These are phyloP conservation scores for Psettodes erumei DNA, from an alignment of 2,113 vertebrate species.

Conservation along the genomic window DNA sequence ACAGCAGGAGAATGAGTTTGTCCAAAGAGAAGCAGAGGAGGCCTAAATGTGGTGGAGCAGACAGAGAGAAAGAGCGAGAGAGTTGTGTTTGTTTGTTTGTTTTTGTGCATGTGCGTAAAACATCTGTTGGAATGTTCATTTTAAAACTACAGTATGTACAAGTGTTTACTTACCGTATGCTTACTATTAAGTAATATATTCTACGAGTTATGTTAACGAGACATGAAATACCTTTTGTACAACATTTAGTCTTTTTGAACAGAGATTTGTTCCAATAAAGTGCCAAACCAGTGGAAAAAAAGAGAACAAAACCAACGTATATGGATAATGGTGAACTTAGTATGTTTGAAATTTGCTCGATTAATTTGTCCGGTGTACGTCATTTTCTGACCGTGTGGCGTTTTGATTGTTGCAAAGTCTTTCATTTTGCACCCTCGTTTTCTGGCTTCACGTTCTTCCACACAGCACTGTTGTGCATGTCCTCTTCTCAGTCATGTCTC, in stretches of 20 bases:
- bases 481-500: constrained; percentile 77
- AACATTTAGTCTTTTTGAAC: constrained; percentile 90
- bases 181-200: constrained; percentile 88
- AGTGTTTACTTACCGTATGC: constrained; percentile 94
- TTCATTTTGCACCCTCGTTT: constrained; percentile 74
- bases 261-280: constrained; percentile 95
- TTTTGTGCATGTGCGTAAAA: constrained; percentile 95
- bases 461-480: constrained; percentile 80
- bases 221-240: constrained; percentile 88
- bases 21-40: constrained; percentile 66
- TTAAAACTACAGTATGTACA: constrained; percentile 87
- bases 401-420: constrained; percentile 76
- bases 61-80: constrained; percentile 46
- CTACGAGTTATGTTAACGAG: constrained; percentile 87
- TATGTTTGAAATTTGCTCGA: constrained; percentile 85
- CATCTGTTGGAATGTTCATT: constrained; percentile 96
- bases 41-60: constrained; percentile 48
- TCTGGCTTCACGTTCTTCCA: constrained; percentile 75
- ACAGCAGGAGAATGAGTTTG: constrained; percentile 54
- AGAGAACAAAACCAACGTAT: constrained; percentile 79
- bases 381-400: constrained; percentile 79
- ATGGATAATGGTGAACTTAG: constrained; percentile 81
- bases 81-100: constrained; percentile 81
- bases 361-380: constrained; percentile 83
- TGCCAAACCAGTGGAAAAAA: constrained; percentile 92